A percentile compares a stretch with the other conserved stretches of the same genome.
phyloP scores from a whole-genome alignment of 2,888 invertebrate species.

The Panzeria rudis region DNA sequence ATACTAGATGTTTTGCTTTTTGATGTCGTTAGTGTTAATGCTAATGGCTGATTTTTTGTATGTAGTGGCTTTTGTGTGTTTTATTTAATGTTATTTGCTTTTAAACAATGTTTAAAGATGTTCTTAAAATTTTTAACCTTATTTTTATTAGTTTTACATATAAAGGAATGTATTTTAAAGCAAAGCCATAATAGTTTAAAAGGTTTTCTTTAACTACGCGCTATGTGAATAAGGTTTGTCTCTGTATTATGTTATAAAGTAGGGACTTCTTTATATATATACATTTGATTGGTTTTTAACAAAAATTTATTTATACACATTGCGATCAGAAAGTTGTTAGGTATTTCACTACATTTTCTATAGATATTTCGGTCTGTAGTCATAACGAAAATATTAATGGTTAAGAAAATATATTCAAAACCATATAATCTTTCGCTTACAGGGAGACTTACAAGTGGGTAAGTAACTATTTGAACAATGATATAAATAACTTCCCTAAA shows the following conservation, averaged over 20 bases:
- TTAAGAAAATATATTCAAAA: no score
- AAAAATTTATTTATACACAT: no score
- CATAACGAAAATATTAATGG: no score
- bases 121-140: neutral
- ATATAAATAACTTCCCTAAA: no score
- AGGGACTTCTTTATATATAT: no score
- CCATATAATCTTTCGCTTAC: no score
- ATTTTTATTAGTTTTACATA: neutral
- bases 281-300: no score
- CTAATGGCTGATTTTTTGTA: neutral
- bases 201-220: neutral
- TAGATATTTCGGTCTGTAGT: no score
- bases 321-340: no score
- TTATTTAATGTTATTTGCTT: neutral
- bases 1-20: conserved; percentile 8
- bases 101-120: neutral
- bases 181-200: neutral
- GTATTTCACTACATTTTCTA: no score
- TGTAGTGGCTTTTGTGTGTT: neutral
- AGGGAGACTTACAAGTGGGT: no score
- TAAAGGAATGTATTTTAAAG: neutral
- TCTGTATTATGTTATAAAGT: neutral
- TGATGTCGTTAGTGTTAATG: conserved; percentile 20
- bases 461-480: no score
- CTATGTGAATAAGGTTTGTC: neutral